Conservation (phyloP, 2,113 vertebrate species). For the Gnathonemus longibarbis region DNA sequence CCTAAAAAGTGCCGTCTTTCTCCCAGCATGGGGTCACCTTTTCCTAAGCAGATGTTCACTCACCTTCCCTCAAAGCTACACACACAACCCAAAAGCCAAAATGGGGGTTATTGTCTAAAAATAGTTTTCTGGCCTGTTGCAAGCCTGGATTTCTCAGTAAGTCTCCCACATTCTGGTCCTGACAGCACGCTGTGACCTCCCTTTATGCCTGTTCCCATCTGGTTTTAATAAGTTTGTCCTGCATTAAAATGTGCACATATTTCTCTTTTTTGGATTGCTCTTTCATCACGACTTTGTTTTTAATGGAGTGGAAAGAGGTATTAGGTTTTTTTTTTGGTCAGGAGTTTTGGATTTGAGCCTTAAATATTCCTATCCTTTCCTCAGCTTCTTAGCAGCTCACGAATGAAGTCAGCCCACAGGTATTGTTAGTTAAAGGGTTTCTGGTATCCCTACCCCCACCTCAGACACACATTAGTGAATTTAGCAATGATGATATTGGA, state of each 20-base stretch:
- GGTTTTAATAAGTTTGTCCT: constrained; percentile 1
- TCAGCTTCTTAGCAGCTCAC: neutral
- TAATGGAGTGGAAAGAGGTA: neutral
- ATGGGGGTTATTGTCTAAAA: neutral
- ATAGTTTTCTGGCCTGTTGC: neutral
- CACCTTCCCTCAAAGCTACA: neutral
- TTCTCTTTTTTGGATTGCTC: neutral
- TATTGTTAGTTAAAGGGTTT: neutral
- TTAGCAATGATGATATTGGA: neutral
- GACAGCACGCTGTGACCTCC: neutral
- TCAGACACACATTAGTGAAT: neutral
- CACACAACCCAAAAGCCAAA: neutral
- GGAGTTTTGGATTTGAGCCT: neutral
- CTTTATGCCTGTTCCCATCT: neutral
- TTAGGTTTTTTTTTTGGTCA: neutral
- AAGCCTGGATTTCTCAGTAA: neutral
- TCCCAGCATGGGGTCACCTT: neutral
- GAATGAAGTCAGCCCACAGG: neutral
- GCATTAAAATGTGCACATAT: neutral
- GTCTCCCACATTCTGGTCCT: neutral
- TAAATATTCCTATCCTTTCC: neutral
- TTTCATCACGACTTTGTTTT: neutral
- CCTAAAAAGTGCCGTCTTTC: neutral
- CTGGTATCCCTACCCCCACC: neutral
- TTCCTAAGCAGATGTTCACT: neutral